phyloP scores from a whole-genome alignment of 2,888 invertebrate species.

The Heliothis peltigera region DNA sequence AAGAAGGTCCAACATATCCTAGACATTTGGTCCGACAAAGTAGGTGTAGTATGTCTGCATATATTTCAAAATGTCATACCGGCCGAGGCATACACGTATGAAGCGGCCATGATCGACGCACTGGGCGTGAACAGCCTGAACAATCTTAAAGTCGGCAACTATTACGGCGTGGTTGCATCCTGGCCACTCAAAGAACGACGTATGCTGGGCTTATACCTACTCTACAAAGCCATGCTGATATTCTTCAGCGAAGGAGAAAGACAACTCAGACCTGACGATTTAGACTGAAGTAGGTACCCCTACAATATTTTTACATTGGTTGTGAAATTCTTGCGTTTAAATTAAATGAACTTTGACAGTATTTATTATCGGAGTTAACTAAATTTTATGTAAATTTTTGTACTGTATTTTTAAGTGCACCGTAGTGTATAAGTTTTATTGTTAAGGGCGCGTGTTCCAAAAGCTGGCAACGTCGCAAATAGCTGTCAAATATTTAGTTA shows the following conservation, averaged over 20 bases:
- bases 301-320: slow-evolving; percentile 56
- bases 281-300: slow-evolving; percentile 76
- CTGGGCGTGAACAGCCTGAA: slow-evolving; percentile 93
- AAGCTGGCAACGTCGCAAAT: too few species aligned
- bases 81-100: slow-evolving; percentile 97
- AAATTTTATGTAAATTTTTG: slow-evolving; percentile 44
- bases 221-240: slow-evolving; percentile 95
- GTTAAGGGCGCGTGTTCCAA: too few species aligned
- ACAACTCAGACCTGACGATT: slow-evolving; percentile 94
- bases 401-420: slow-evolving; percentile 35
- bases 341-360: slow-evolving; percentile 50
- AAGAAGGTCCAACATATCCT: slow-evolving; percentile 94
- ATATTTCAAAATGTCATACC: slow-evolving; percentile 97
- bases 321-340: slow-evolving; percentile 63
- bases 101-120: slow-evolving; percentile 98
- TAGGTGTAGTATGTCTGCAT: slow-evolving; percentile 97
- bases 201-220: slow-evolving; percentile 93
- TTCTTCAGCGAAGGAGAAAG: slow-evolving; percentile 97
- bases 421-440: slow-evolving; percentile 62
- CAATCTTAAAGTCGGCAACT: slow-evolving; percentile 95
- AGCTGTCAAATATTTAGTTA: too few species aligned
- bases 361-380: slow-evolving; percentile 47
- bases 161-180: slow-evolving; percentile 93
- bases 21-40: slow-evolving; percentile 95
- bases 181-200: slow-evolving; percentile 93